Base-by-base conservation (phyloP, 2,113 vertebrate species). In the Manacus vitellinus region DNA sequence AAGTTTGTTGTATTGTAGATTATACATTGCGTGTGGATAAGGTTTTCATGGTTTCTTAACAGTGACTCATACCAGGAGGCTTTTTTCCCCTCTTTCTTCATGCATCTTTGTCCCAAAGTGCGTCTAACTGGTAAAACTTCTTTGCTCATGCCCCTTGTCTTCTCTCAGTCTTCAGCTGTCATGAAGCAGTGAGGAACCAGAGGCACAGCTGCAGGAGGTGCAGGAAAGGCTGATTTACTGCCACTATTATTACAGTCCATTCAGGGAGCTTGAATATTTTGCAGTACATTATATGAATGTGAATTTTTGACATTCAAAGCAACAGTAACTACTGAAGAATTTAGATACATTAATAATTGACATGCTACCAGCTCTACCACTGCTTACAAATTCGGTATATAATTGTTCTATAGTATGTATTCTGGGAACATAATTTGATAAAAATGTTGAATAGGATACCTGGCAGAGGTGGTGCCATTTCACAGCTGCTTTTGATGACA, bases 21-120 rank as follows among this genome's bases (percentile, higher is more conserved):
- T 52, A 47, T 52, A n/a, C 2, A 2, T 33, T 65, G 41, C 28
- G 10, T 14, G 20, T 4, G 4, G 54, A 20, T 47, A 68, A 52
- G 17, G 6, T 76, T 81, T 78, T 87, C 28, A n/a, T 65, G 39
- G 1, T 35, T 92, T 86, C 75, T 89, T 67, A 72, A 71, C 16
- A 44, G 35, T n/a, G 72, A 74, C 14, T 92, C 47, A 30, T 43
- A 47, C 8, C 27, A 47, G 15, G 31, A 89, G 13, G 19, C 4
- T 65, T 54, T 67, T 33, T n/a, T 4, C 10, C 6, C 6, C 4
- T 1, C 1, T 28, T 87, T 70, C 17, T 52, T 55, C 28, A 16
- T 0, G 1, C 3, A 1, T 24, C n/a, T 85, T 86, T 17, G 14
- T 71, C 55, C 31, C 6, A 1, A 25, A 37, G 12, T 31, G 19